Evolutionary conservation across 2,888 invertebrate species (phyloP), one percentile per base, ranked within the genome.

Genomic region (Troides helena): DNA sequence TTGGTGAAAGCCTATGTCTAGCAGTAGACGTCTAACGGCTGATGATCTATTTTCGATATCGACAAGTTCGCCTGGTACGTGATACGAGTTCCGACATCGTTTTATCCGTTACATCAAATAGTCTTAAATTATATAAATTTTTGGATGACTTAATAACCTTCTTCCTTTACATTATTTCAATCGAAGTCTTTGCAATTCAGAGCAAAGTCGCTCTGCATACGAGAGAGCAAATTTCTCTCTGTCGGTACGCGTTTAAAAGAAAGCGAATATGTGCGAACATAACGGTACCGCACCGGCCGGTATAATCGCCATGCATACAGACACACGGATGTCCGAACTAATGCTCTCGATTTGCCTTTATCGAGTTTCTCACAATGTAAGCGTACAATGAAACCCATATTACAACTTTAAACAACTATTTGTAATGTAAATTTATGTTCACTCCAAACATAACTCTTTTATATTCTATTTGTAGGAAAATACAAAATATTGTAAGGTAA

Each of bases 231-330:
- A 73, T 78, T 78, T 77, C 76, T 72, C 76, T 72, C 62, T 62
- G 72, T 78, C 73, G 76, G 77, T 78, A 78, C 76, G 74, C 77
- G 77, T 77, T 78, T 81, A 87, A 86, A 89, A 86, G 89, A 89
- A 89, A 90, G 90, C 85, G 85, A 85, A 83, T 87, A 14, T 46
- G 14, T 46, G 46, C 12, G 46, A 14, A 81, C 80, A 76, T 89
- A 90, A 90, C 90, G 89, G 89, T 84, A 84, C 79, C 74, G 78
- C 72, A 77, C 81, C 77, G 80, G 76, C 80, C 78, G 74, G 78
- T 80, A 79, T 81, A 81, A 65, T 65, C 79, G 76, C 62, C 50
- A 36, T 75, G 76, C 67, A 72, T 78, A 74, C 59, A 58, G 10
- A 46, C 25, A 53, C 67, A 53, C 67, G 63, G 58, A 79, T 79